phyloP scores from a whole-genome alignment of 2,797 vertebrate genomes.

The Pristis pectinata region DNA sequence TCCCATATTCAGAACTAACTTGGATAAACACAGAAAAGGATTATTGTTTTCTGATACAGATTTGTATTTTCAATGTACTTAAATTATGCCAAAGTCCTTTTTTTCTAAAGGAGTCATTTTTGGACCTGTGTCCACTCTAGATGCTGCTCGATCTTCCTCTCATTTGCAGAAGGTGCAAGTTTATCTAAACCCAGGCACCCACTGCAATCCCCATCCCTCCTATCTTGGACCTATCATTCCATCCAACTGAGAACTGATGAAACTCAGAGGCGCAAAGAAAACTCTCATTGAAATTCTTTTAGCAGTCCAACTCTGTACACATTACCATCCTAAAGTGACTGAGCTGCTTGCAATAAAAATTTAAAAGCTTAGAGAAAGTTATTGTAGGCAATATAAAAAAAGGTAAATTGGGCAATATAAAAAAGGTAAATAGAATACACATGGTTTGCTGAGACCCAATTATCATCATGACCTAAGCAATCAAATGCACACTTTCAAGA shows the following conservation, averaged over 20 bases:
- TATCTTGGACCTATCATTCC: not conserved
- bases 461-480: not conserved
- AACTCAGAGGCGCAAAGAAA: not conserved
- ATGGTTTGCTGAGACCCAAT: too few species aligned
- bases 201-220: not conserved
- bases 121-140: not conserved
- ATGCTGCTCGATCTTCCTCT: not conserved
- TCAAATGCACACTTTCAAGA: not conserved
- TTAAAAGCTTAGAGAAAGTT: not conserved
- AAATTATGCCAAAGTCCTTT: not conserved
- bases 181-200: not conserved
- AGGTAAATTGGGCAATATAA: not conserved
- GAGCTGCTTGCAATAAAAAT: not conserved
- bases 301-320: not conserved
- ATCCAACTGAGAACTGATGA: not conserved
- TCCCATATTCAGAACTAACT: not conserved
- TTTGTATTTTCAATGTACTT: not conserved
- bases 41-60: not conserved
- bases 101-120: not conserved
- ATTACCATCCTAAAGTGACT: not conserved
- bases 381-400: not conserved
- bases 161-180: not conserved
- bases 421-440: not conserved
- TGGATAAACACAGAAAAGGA: not conserved
- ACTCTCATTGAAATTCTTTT: not conserved